phyloP scores from a whole-genome alignment of 2,888 invertebrate genomes.

The Athalia rosae region DNA sequence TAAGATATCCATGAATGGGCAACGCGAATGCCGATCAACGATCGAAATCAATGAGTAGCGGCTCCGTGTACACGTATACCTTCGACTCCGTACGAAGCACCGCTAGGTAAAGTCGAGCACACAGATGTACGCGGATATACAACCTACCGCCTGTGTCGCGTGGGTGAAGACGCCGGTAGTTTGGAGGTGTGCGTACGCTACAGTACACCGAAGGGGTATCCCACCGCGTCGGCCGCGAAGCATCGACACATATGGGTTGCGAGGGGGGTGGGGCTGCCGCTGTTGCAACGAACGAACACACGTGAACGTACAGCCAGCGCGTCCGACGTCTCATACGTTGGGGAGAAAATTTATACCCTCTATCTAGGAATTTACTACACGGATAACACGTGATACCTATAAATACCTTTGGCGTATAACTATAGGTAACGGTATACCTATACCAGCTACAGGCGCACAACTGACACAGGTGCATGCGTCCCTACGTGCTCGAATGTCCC shows the following conservation, averaged over 20 bases:
- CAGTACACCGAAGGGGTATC: neutral
- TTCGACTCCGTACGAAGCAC: neutral
- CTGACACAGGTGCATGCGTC: too few relatives aligned
- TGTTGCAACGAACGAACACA: too few relatives aligned
- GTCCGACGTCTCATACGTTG: conserved; percentile 14
- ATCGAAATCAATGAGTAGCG: conserved; percentile 57
- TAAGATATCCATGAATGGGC: conserved; percentile 63
- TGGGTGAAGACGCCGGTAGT: neutral
- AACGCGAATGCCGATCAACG: conserved; percentile 56
- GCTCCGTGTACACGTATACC: neutral
- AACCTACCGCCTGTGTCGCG: too few relatives aligned
- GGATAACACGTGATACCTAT: conserved; percentile 31
- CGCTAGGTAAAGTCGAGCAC: neutral
- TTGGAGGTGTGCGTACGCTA: neutral
- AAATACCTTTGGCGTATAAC: neutral
- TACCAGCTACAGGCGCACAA: neutral
- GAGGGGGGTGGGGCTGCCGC: too few relatives aligned
- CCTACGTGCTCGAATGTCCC: too few relatives aligned
- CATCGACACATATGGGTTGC: too few relatives aligned
- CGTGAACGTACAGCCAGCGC: neutral
- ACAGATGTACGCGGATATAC: neutral
- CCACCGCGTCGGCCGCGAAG: too few relatives aligned
- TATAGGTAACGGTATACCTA: neutral
- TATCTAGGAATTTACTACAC: conserved; percentile 38
- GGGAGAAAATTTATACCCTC: conserved; percentile 39